Conservation (phyloP, 1,140 invertebrate genomes). For the Pygmarrhopalites habei region DNA sequence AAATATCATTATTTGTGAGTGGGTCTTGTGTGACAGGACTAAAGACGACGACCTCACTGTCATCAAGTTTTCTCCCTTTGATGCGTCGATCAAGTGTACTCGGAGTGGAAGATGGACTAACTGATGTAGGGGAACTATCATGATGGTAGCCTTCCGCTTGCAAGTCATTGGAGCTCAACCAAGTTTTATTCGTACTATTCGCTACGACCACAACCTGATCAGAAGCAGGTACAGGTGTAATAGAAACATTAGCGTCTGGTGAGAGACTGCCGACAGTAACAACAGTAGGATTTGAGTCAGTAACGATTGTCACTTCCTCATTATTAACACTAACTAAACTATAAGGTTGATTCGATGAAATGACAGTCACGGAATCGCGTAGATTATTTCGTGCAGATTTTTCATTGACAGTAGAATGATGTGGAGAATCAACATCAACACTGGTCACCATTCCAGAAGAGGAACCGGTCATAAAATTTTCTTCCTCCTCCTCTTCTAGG, state of each 20-base stretch:
- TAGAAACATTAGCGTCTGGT: constrained; percentile 15
- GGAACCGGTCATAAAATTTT: too few relatives aligned
- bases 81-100: constrained; percentile 51
- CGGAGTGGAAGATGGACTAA: constrained; percentile 21
- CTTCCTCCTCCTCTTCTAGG: too few relatives aligned
- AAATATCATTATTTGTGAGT: constrained; percentile 48
- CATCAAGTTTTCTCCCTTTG: constrained; percentile 60
- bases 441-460: too few relatives aligned
- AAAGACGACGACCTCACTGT: constrained; percentile 55
- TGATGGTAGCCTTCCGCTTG: constrained; percentile 15
- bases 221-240: constrained; percentile 7
- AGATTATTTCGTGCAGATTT: too few relatives aligned
- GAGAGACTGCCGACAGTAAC: constrained; percentile 25
- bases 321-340: constrained; percentile 29
- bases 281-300: constrained; percentile 25
- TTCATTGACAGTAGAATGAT: too few relatives aligned
- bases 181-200: constrained; percentile 39
- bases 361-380: constrained; percentile 31
- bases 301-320: constrained; percentile 26
- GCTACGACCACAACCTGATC: constrained; percentile 39
- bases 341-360: constrained; percentile 24
- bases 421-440: too few relatives aligned
- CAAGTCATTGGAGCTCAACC: constrained; percentile 38
- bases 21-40: constrained; percentile 48
- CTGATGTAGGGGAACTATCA: not conserved